Conservation (phyloP, 53 echinoderm and acorn worm species). For the Apostichopus leukothele region DNA sequence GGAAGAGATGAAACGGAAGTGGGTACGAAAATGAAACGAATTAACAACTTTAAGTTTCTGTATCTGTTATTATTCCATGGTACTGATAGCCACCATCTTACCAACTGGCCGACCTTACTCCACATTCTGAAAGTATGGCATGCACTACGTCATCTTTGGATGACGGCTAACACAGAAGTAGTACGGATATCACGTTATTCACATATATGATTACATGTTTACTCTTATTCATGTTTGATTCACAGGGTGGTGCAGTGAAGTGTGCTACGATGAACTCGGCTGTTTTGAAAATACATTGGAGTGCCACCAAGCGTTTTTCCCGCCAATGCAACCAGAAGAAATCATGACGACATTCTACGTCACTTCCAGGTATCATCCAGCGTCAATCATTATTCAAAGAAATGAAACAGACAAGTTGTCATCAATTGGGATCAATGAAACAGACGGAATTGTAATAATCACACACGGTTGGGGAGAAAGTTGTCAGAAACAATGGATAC, state of each 20-base stretch:
- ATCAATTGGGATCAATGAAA: background rate
- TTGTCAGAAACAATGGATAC: conserved; percentile 55
- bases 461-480: conserved; percentile 83
- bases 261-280: conserved; percentile 84
- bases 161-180: no score
- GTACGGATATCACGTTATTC: no score
- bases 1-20: no score
- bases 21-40: no score
- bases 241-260: conserved; percentile 57
- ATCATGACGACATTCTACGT: conserved; percentile 74
- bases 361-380: conserved; percentile 40
- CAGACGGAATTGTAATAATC: conserved; percentile 50
- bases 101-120: no score
- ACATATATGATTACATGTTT: no score
- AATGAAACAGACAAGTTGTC: background rate
- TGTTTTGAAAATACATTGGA: conserved; percentile 68
- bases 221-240: background rate
- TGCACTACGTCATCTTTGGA: no score
- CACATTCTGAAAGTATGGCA: no score
- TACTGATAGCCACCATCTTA: no score
- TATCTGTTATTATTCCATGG: no score
- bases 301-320: conserved; percentile 71
- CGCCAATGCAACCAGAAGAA: conserved; percentile 73
- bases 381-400: background rate
- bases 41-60: no score